phyloP scores from a whole-genome alignment of 2,888 invertebrate genomes.

The Chymomyza procnemis region DNA sequence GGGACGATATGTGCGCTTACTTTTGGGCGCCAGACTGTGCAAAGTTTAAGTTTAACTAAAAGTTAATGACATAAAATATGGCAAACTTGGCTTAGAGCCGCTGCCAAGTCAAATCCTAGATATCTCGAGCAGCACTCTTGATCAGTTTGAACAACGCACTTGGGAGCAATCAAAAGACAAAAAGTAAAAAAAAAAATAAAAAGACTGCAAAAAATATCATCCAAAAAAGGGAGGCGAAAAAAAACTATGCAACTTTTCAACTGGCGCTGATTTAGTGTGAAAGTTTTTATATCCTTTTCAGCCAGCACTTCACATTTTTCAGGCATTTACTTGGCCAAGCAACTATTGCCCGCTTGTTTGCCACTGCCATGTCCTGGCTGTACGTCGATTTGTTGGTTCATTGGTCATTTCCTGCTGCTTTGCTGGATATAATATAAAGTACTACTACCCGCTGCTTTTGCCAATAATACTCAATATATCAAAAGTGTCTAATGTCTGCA shows the following conservation, averaged over 20 bases:
- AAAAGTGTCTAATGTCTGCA: slow-evolving; percentile 50
- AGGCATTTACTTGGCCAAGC: not conserved
- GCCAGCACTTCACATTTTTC: not conserved
- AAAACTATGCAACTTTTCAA: slow-evolving; percentile 49
- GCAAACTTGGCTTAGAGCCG: slow-evolving; percentile 38
- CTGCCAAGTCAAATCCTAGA: slow-evolving; percentile 19
- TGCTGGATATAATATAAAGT: no score
- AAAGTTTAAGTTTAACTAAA: slow-evolving; percentile 46
- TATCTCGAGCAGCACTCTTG: slow-evolving; percentile 59
- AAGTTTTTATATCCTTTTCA: slow-evolving; percentile 43
- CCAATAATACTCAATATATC: slow-evolving; percentile 70
- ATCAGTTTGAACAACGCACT: slow-evolving; percentile 67
- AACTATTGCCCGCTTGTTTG: not conserved
- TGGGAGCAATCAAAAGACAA: slow-evolving; percentile 58
- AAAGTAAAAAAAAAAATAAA: slow-evolving; percentile 22
- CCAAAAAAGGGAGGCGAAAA: slow-evolving; percentile 15
- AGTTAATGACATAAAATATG: slow-evolving; percentile 67
- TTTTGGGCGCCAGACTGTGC: not conserved
- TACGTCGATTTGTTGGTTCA: slow-evolving; percentile 28
- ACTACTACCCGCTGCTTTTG: slow-evolving; percentile 33
- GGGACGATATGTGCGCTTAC: not conserved
- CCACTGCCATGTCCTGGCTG: not conserved
- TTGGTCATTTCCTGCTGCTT: slow-evolving; percentile 37
- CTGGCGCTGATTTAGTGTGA: slow-evolving; percentile 69
- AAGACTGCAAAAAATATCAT: slow-evolving; percentile 6